Evolutionary conservation across 1,140 invertebrate genomes (phyloP), one percentile per base, ranked within the genome.

Genomic region (Heliconius nattereri): DNA sequence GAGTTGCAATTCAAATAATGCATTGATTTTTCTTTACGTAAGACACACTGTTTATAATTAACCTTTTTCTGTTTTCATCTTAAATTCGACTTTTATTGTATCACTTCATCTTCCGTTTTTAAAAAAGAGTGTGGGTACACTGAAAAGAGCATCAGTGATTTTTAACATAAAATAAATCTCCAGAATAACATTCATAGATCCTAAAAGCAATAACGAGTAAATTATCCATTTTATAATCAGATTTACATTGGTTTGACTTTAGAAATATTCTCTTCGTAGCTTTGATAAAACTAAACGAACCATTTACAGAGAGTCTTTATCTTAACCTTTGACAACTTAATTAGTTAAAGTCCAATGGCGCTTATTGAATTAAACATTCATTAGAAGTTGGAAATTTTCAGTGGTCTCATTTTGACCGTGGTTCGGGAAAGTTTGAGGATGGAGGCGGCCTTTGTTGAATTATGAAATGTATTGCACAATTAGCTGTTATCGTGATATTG

Each of bases 311-410:
- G 13, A 26, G n/a, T 66, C 60, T 66, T 66, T 66, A 66, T 66
- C 60, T 66, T 29, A 66, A 66, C 60, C 60, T 66, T 66, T 66
- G 23, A 66, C 60, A 66, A 66, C 23, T 66, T 29, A 26, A 66
- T 66, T 66, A 66, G 11, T 29, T 66, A 26, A 66, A 66, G 23
- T 29, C 60, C 60, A 66, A 66, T 29, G 23, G 60, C 13, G 26
- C 60, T 66, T 66, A 66, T 66, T 66, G 60, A 66, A 66, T 66
- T 66, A 66, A 66, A 26, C 60, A 66, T 66, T 66, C 23, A 66
- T 66, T 66, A 66, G 60, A 66, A 29, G 60, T 66, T 66, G 60
- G 60, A 26, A 66, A 66, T 66, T 66, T 66, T 13, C 60, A 66
- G 23, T 66, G 60, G 60, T 66, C 16, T 26, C 11, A 7, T 66